phyloP scores from a whole-genome alignment of 2,113 vertebrate species.

The Vulpes vulpes region DNA sequence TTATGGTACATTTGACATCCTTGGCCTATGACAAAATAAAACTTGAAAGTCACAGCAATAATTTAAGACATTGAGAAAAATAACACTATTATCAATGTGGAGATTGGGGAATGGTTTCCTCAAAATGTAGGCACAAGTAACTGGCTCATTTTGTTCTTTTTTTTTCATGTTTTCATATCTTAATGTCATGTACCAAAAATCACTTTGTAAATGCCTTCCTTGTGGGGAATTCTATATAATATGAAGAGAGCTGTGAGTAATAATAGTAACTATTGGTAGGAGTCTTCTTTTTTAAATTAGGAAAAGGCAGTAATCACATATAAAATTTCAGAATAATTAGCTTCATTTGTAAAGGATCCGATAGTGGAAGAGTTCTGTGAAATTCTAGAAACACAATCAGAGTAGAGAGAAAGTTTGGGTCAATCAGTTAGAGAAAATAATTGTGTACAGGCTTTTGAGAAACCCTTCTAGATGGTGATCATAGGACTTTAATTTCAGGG shows the following conservation, averaged over 20 bases:
- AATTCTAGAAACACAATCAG: background rate
- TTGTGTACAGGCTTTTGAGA: background rate
- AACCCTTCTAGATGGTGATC: background rate
- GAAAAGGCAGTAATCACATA: background rate
- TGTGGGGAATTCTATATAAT: background rate
- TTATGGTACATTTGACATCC: constrained; percentile 49
- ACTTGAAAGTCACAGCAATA: constrained; percentile 71
- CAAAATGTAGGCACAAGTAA: background rate
- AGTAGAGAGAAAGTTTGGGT: background rate
- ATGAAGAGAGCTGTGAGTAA: background rate
- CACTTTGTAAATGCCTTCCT: background rate
- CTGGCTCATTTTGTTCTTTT: background rate
- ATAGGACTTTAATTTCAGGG: background rate
- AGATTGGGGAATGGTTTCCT: background rate
- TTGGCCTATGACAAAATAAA: constrained; percentile 66
- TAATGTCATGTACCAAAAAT: background rate
- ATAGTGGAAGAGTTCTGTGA: background rate
- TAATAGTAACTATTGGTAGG: background rate
- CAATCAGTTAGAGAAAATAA: background rate
- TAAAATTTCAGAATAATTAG: constrained; percentile 29
- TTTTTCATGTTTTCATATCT: constrained; percentile 31
- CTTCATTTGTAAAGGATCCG: background rate
- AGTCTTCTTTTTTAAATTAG: background rate
- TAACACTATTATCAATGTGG: background rate
- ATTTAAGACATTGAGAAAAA: constrained; percentile 45